These are phyloP conservation scores for Drosophila trapezifrons DNA, from an alignment of 1,140 invertebrate species.

Conservation along the genomic window DNA sequence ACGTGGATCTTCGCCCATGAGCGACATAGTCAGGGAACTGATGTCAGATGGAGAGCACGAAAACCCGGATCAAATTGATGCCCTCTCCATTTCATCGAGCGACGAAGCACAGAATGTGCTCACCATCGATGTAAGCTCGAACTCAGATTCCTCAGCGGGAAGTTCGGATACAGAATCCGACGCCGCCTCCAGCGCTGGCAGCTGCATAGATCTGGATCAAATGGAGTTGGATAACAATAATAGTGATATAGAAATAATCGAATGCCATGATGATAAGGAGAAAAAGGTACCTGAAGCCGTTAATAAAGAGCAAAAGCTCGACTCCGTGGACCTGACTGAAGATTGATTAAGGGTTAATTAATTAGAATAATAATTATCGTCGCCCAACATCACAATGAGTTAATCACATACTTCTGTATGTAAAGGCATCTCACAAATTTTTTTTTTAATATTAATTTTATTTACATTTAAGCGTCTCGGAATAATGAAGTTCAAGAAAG, in stretches of 20 bases:
- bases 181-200: not conserved
- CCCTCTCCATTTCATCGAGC: conserved; percentile 42
- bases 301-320: conserved; percentile 12
- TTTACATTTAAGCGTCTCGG: not conserved
- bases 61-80: not conserved
- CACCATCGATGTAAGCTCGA: conserved; percentile 59
- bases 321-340: conserved; percentile 64
- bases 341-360: conserved; percentile 25
- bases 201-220: conserved; percentile 43
- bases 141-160: conserved; percentile 22
- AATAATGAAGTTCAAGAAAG: not conserved
- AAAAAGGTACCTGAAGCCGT: not conserved
- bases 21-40: conserved; percentile 60
- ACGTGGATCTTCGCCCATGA: conserved; percentile 20
- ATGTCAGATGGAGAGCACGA: conserved; percentile 61
- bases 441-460: too few species aligned
- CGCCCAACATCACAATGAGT: not conserved
- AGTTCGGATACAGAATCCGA: conserved; percentile 12
- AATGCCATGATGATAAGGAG: conserved; percentile 8
- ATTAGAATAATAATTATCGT: not conserved
- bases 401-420: not conserved
- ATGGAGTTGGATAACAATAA: conserved; percentile 14
- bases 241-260: conserved; percentile 68
- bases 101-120: conserved; percentile 32
- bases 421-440: too few species aligned